Base-by-base conservation (phyloP, 2,888 invertebrate genomes). In the Spisula subtruncata region DNA sequence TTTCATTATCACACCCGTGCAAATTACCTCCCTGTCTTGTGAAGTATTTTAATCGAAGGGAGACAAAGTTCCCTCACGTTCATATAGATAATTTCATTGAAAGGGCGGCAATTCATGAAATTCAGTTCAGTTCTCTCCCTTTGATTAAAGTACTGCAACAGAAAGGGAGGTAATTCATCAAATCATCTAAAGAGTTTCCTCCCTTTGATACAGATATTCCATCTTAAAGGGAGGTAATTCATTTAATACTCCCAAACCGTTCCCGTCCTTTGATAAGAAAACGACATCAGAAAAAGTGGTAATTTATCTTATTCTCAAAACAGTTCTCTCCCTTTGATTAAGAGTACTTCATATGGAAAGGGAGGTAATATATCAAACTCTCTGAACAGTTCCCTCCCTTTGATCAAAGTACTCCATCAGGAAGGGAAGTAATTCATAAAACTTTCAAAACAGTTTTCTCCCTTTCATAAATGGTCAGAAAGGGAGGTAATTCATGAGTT, bases 401-500 rank as follows among this genome's bases (percentile, higher is more conserved):
- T 60, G 20, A n/a, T n/a, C 2, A n/a, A n/a, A 25, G 10, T 25
- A 25, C n/a, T 66, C 60, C 60, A 66, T 66, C 16, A 12, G 18
- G 1, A 60, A 60, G 60, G 60, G 60, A 60, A 8, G 60, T 60
- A 60, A 60, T 41, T 41, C 8, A 41, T 41, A 2, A 41, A 2
- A 41, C 20, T 6, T 25, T 18, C 60, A 60, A 60, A n/a, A 60
- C 60, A 60, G 18, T 60, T 60, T 2, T 25, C 60, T 60, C 60
- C 60, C 60, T 25, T 60, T 60, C 1, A n/a, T n/a, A 60, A n/a
- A n/a, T 6, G 8, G 25, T 66, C 20, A 12, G 1, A 75, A 75
- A 75, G 29, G 75, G 75, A 75, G 75, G 16, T 75, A 75, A 71
- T 32, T 75, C 75, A 12, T 35, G 16, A 75, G 32, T 75, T 18